Evolutionary conservation across 2,888 invertebrate genomes (phyloP).

Genomic region (Kuschelorhynchus macadamiae): DNA sequence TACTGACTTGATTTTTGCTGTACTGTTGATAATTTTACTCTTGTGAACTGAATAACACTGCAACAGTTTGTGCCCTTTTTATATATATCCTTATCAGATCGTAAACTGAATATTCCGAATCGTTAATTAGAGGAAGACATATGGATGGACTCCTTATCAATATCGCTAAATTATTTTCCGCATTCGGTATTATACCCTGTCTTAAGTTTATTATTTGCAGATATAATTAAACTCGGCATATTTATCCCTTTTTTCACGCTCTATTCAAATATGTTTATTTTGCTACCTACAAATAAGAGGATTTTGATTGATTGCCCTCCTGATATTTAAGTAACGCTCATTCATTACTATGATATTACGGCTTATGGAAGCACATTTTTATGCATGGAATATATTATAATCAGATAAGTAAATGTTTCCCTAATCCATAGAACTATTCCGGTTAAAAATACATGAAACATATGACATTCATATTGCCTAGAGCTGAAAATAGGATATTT

Average conservation of each 20-base stretch:
- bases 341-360: conserved; percentile 17
- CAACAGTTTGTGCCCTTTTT: no score
- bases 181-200: conserved; percentile 8
- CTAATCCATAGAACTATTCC: no score
- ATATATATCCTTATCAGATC: conserved; percentile 40
- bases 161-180: conserved; percentile 7
- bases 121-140: conserved; percentile 42
- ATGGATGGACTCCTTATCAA: conserved; percentile 38
- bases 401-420: neutral
- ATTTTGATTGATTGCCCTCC: conserved; percentile 38
- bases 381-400: conserved; percentile 11
- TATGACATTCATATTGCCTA: neutral
- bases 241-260: conserved; percentile 23
- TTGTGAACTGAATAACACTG: no score
- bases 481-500: no score
- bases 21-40: no score
- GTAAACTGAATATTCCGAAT: conserved; percentile 29
- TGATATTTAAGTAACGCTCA: conserved; percentile 20
- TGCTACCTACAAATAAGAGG: conserved; percentile 9
- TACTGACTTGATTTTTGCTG: no score
- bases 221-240: conserved; percentile 31
- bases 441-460: neutral
- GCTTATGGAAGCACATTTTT: conserved; percentile 29
- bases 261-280: conserved; percentile 28
- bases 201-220: conserved; percentile 39